These are phyloP conservation scores for Microctonus hyperodae DNA, from an alignment of 2,888 invertebrate genomes.

Conservation along the genomic window DNA sequence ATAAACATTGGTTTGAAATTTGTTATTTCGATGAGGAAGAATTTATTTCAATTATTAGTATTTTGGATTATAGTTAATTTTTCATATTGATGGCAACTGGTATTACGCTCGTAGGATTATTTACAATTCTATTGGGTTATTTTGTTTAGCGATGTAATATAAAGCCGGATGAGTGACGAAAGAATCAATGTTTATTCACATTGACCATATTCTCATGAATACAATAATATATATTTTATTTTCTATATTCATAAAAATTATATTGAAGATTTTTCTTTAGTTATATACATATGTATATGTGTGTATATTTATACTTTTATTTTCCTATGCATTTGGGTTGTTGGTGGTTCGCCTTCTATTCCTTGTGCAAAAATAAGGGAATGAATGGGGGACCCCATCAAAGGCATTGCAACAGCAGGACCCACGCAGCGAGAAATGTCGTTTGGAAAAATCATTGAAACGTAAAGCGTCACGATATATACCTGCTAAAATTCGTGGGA, in stretches of 20 bases:
- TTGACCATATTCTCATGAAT: background rate
- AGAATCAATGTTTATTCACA: constrained; percentile 29
- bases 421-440: constrained; percentile 31
- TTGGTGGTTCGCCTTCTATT: too few species aligned
- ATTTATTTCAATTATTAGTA: background rate
- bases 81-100: background rate
- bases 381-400: constrained; percentile 12
- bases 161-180: constrained; percentile 21
- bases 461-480: constrained; percentile 34
- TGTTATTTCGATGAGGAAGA: background rate
- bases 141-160: constrained; percentile 8
- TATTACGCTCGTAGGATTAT: constrained; percentile 18
- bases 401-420: constrained; percentile 6
- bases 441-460: constrained; percentile 40
- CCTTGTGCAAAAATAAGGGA: constrained; percentile 22
- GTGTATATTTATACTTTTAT: background rate
- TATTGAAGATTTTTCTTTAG: constrained; percentile 4
- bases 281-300: background rate
- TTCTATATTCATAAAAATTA: background rate
- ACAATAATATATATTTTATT: background rate
- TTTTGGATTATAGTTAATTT: background rate
- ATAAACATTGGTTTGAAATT: background rate
- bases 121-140: constrained; percentile 3
- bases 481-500: constrained; percentile 41
- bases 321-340: too few species aligned